Percentiles rank a stretch among this genome's conserved stretches.
Evolutionary conservation across 2,797 vertebrate species (phyloP).

Genomic region (Girardinus metallicus): DNA sequence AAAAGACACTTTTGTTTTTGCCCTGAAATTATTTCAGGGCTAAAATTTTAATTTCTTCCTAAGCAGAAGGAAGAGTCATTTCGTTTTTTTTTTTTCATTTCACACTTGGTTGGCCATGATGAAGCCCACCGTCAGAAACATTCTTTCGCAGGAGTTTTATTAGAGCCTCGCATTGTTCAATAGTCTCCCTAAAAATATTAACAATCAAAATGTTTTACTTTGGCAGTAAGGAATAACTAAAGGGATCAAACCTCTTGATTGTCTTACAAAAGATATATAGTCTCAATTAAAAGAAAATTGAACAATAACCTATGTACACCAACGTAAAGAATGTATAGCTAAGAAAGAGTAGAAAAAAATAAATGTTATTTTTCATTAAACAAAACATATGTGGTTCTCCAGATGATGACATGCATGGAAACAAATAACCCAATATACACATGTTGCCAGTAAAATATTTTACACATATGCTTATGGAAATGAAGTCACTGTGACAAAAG

Average conservation of each 20-base stretch:
- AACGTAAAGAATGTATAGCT: background rate
- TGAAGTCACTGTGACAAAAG: background rate
- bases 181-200: background rate
- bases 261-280: background rate
- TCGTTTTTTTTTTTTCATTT: background rate
- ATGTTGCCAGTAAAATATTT: background rate
- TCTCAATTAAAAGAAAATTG: background rate
- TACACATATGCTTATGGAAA: background rate
- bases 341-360: background rate
- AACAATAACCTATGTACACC: background rate
- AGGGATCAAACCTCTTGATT: background rate
- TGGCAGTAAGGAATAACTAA: background rate
- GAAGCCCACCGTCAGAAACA: background rate
- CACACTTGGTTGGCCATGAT: background rate
- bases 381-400: background rate
- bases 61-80: background rate
- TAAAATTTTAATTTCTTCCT: background rate
- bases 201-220: background rate
- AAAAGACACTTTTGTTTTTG: background rate
- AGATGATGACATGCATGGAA: background rate
- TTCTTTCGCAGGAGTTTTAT: background rate
- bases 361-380: background rate
- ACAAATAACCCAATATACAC: background rate
- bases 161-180: background rate
- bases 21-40: background rate